Base-by-base conservation (phyloP, 2,888 invertebrate species). In the Plebejus melissa region DNA sequence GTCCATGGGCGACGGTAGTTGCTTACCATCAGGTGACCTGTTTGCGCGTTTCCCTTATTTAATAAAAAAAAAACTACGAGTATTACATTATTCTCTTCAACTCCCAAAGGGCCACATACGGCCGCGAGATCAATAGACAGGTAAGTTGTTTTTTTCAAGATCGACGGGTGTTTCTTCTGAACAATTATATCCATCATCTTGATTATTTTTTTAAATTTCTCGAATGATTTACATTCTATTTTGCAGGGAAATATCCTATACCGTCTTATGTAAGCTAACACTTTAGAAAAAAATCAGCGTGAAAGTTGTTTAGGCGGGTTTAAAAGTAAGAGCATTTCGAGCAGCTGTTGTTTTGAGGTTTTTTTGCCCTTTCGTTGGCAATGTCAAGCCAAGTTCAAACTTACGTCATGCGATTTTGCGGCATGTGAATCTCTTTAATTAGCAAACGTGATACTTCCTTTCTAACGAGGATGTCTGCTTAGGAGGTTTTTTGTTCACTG, bases 381-480 rank as follows among this genome's bases (percentile, higher is more conserved):
- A 80, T 78, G 80, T 80, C 80, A 80, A 77, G 75, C 77, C 76
- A 80, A 80, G 81, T 79, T 77, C 79, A 80, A 81, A 74, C 74
- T 81, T 78, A 79, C 81, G 79, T 81, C 81, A 81, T 78, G 74
- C 74, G 58, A 74, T 74, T 74, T 60, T 41, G 46, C 46, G 74
- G 38, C 32, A 72, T 75, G 76, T 80, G 79, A 77, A 78, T 77
- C 78, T 80, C 69, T 71, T 77, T 83, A 84, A 82, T 80, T 57
- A 78, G 46, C 41, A 83, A 84, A 84, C 76, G 76, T 74, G 60
- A 81, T 79, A 83, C 83, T 83, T 82, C 82, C 83, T 77, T 79
- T 81, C 79, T 82, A 82, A 80, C 32, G 83, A 82, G 81, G 79
- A 77, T 75, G 58, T 69, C 46, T 72, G 71, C 46, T 71, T 46